Conservation (phyloP, 35 echinoderm and acorn worm genomes). For the Acanthaster planci region DNA sequence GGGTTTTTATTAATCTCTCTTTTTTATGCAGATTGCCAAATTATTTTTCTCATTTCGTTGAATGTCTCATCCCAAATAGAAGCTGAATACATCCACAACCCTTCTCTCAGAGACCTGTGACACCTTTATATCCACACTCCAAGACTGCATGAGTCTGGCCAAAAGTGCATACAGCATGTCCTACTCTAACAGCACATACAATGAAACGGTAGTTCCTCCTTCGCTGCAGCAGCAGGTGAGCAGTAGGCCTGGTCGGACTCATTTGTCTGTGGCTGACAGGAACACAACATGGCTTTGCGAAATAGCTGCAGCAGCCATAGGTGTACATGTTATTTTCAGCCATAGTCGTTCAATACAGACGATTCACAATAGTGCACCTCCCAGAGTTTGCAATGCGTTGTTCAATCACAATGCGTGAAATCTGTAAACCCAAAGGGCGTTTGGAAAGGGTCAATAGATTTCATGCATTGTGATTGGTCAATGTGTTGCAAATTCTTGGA, state of each 20-base stretch:
- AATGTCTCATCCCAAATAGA: constrained; percentile 40
- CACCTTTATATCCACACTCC: constrained; percentile 87
- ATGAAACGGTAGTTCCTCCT: constrained; percentile 72
- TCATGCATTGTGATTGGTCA: too few relatives aligned
- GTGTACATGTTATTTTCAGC: too few relatives aligned
- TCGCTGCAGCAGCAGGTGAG: constrained; percentile 45
- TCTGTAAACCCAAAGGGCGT: too few relatives aligned
- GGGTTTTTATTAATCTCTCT: not conserved
- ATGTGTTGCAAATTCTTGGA: too few relatives aligned
- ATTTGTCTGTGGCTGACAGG: not conserved
- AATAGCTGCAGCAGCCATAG: too few relatives aligned
- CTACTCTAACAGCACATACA: constrained; percentile 56
- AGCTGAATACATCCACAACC: constrained; percentile 80
- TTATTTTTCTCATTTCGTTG: not conserved
- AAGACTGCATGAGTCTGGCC: constrained; percentile 93
- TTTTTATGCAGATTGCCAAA: not conserved
- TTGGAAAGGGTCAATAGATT: too few relatives aligned
- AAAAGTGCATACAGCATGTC: constrained; percentile 76
- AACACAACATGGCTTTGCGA: too few relatives aligned
- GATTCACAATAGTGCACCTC: too few relatives aligned
- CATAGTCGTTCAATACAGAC: too few relatives aligned
- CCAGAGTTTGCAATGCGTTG: too few relatives aligned
- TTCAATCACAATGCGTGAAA: too few relatives aligned
- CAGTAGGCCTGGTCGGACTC: too few relatives aligned
- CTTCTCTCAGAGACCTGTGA: constrained; percentile 85